These are phyloP conservation scores for Eleginops maclovinus DNA, from an alignment of 2,113 vertebrate species.

Conservation along the genomic window DNA sequence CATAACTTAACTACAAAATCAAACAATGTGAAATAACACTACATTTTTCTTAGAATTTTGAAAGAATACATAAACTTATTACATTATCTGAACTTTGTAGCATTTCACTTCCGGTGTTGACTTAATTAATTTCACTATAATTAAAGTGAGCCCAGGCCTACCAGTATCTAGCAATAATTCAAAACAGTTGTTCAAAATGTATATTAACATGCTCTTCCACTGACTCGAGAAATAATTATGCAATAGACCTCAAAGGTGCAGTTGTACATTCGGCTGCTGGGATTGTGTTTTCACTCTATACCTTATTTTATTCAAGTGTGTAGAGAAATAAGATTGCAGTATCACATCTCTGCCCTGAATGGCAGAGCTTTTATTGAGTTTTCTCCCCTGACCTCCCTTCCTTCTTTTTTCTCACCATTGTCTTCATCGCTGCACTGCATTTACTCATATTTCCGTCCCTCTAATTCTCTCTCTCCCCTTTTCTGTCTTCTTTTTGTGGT, in stretches of 20 bases:
- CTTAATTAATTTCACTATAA: slow-evolving; percentile 8
- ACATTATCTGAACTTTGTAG: background rate
- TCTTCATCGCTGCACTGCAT: slow-evolving; percentile 39
- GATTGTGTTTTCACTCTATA: slow-evolving; percentile 1
- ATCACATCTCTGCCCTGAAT: slow-evolving; percentile 40
- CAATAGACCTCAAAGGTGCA: slow-evolving; percentile 32
- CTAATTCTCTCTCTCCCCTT: slow-evolving; percentile 51
- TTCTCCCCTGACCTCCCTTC: slow-evolving; percentile 2
- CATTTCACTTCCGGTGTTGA: background rate
- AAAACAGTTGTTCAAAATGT: slow-evolving; percentile 15
- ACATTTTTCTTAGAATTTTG: background rate
- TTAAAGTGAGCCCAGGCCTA: background rate
- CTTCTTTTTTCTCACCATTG: slow-evolving; percentile 34
- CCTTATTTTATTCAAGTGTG: slow-evolving; percentile 21
- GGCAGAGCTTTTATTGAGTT: slow-evolving; percentile 32
- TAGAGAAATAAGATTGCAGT: background rate
- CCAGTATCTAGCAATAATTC: background rate
- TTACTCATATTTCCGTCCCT: slow-evolving; percentile 52
- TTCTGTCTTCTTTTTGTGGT: slow-evolving; percentile 46
- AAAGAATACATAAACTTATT: background rate
- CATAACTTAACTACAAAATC: background rate
- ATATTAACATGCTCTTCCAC: slow-evolving; percentile 30
- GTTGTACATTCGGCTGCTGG: slow-evolving; percentile 24
- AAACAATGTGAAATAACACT: background rate
- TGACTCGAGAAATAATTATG: slow-evolving; percentile 41